Evolutionary conservation across 2,113 vertebrate genomes (phyloP).

Genomic region (Riparia riparia): DNA sequence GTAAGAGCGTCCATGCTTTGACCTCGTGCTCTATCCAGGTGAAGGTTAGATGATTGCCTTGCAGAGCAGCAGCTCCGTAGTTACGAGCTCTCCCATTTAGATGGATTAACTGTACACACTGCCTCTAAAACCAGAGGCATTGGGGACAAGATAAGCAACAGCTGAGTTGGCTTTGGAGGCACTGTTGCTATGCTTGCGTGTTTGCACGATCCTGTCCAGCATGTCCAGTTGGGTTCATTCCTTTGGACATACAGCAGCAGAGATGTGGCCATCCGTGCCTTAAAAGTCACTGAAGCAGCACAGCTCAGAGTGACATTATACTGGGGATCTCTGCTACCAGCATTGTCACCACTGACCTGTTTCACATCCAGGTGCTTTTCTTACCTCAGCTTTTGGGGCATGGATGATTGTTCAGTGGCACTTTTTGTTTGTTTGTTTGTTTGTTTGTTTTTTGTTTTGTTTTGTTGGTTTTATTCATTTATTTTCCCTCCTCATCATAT

Average conservation of each 20-base stretch:
- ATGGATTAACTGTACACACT: conserved; percentile 13
- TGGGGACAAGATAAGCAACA: conserved; percentile 33
- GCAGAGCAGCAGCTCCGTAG: background rate
- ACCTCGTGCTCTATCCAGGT: background rate
- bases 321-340: background rate
- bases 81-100: background rate
- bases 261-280: background rate
- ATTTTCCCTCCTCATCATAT: background rate
- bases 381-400: background rate
- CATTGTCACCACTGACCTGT: background rate
- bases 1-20: background rate
- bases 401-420: background rate
- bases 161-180: conserved; percentile 14
- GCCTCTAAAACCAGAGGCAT: background rate
- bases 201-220: background rate
- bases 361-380: background rate
- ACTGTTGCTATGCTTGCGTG: background rate
- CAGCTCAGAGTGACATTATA: background rate
- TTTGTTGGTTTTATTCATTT: background rate
- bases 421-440: too few relatives aligned
- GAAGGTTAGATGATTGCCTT: background rate
- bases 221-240: background rate
- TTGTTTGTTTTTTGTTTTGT: too few relatives aligned
- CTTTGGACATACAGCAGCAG: background rate
- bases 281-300: background rate